Percentiles rank a stretch among this genome's conserved stretches.
Evolutionary conservation across 2,888 invertebrate genomes (phyloP).

Genomic region (Pseudoips prasinana): DNA sequence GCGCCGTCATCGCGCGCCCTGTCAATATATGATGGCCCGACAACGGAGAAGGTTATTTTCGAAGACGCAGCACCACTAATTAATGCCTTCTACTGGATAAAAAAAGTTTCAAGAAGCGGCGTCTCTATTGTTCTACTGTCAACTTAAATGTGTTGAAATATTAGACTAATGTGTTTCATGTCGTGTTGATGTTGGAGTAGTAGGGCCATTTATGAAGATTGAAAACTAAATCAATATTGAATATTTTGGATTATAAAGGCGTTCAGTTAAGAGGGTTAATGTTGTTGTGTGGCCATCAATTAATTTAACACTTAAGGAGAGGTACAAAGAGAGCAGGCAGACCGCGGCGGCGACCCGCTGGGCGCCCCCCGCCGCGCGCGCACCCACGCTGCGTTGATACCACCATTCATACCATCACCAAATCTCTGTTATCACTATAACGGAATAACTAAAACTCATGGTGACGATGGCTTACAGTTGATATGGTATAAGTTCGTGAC

Average conservation of each 20-base stretch:
- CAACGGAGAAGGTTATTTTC: constrained; percentile 76
- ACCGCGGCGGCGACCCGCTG: constrained; percentile 47
- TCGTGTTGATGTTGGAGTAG: constrained; percentile 26
- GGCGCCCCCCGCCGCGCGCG: constrained; percentile 40
- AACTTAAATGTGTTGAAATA: constrained; percentile 47
- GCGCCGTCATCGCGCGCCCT: constrained; percentile 66
- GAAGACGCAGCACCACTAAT: constrained; percentile 75
- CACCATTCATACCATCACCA: constrained; percentile 53
- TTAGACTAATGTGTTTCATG: constrained; percentile 35
- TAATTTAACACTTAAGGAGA: constrained; percentile 67
- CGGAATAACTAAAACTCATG: constrained; percentile 42
- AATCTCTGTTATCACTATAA: constrained; percentile 53
- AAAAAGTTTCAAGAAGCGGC: constrained; percentile 66
- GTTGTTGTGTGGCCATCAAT: constrained; percentile 53
- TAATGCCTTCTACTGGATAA: constrained; percentile 63
- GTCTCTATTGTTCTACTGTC: constrained; percentile 67
- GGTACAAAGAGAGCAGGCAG: constrained; percentile 41
- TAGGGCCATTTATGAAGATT: constrained; percentile 14
- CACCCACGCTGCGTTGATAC: constrained; percentile 62
- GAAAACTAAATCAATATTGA: constrained; percentile 31
- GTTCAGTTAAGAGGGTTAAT: constrained; percentile 32
- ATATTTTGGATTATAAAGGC: constrained; percentile 24
- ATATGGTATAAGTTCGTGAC: constrained; percentile 14
- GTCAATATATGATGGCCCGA: constrained; percentile 72
- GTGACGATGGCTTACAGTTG: constrained; percentile 45